A percentile compares a stretch with the other conserved stretches of the same genome.
These are phyloP conservation scores for Saccostrea glomerata DNA, from an alignment of 1,140 invertebrate genomes.

Conservation along the genomic window DNA sequence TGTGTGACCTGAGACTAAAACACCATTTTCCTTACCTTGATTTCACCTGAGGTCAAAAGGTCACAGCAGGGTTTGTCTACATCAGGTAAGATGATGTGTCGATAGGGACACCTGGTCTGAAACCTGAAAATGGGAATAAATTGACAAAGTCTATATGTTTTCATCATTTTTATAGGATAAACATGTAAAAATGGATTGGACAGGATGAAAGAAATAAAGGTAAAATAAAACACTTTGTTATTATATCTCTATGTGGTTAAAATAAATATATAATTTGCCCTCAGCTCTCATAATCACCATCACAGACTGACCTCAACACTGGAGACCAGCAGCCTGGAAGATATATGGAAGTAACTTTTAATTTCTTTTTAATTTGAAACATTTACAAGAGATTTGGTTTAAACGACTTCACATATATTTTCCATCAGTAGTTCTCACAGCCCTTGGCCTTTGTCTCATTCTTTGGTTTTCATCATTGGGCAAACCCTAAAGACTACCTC, in stretches of 20 bases:
- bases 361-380: not conserved
- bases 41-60: conserved; percentile 56
- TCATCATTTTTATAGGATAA: too few species aligned
- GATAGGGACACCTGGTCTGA: conserved; percentile 51
- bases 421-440: not conserved
- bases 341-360: not conserved
- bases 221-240: too few species aligned
- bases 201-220: too few species aligned
- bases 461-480: conserved; percentile 9
- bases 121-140: conserved; percentile 42
- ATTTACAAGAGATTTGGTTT: not conserved
- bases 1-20: not conserved
- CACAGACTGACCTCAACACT: not conserved
- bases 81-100: conserved; percentile 59
- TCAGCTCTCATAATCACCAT: conserved; percentile 35
- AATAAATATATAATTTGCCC: not conserved
- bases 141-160: too few species aligned
- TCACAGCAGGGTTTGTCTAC: not conserved
- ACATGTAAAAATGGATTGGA: too few species aligned
- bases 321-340: not conserved
- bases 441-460: not conserved
- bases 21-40: conserved; percentile 62
- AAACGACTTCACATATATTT: not conserved
- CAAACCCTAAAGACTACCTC: not conserved
- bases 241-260: too few species aligned